Percentiles rank a stretch among this genome's conserved stretches.
Conservation (phyloP, 2,888 invertebrate species). For the Pyrochroa serraticornis region DNA sequence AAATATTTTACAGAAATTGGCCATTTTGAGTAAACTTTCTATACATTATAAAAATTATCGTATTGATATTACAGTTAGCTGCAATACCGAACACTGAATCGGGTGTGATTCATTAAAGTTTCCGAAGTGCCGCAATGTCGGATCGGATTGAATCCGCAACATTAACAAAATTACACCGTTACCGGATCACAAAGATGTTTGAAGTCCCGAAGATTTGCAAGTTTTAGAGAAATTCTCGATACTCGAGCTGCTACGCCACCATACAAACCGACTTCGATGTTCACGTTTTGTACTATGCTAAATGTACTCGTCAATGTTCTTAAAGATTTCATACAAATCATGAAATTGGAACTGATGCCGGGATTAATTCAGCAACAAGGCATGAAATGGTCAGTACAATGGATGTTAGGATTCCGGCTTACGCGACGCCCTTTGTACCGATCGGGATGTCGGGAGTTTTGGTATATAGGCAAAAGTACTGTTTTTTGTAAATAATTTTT, state of each 20-base stretch:
- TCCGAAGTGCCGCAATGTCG: slow-evolving; percentile 82
- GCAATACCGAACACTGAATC: slow-evolving; percentile 79
- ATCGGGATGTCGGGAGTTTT: slow-evolving; percentile 87
- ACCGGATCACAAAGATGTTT: slow-evolving; percentile 86
- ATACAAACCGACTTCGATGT: slow-evolving; percentile 87
- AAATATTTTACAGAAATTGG: no score
- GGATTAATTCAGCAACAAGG: slow-evolving; percentile 66
- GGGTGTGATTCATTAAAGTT: slow-evolving; percentile 84
- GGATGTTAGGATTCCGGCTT: slow-evolving; percentile 93
- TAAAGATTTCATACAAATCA: slow-evolving; percentile 90
- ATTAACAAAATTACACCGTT: slow-evolving; percentile 81
- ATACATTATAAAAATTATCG: neutral
- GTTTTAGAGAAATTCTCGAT: slow-evolving; percentile 94
- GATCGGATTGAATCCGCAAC: slow-evolving; percentile 84
- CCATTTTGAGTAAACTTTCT: no score
- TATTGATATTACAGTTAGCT: slow-evolving; percentile 63
- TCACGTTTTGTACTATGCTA: slow-evolving; percentile 84
- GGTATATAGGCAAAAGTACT: slow-evolving; percentile 87
- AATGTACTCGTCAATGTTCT: slow-evolving; percentile 86
- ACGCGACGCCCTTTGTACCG: slow-evolving; percentile 85
- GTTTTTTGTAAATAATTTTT: slow-evolving; percentile 84
- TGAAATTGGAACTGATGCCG: slow-evolving; percentile 70
- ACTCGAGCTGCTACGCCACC: slow-evolving; percentile 87
- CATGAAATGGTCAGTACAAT: slow-evolving; percentile 87
- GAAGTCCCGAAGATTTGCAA: slow-evolving; percentile 86